Percentiles rank a stretch among this genome's conserved stretches.
Evolutionary conservation across 2,113 vertebrate genomes (phyloP).

Genomic region (Plectropomus leopardus): DNA sequence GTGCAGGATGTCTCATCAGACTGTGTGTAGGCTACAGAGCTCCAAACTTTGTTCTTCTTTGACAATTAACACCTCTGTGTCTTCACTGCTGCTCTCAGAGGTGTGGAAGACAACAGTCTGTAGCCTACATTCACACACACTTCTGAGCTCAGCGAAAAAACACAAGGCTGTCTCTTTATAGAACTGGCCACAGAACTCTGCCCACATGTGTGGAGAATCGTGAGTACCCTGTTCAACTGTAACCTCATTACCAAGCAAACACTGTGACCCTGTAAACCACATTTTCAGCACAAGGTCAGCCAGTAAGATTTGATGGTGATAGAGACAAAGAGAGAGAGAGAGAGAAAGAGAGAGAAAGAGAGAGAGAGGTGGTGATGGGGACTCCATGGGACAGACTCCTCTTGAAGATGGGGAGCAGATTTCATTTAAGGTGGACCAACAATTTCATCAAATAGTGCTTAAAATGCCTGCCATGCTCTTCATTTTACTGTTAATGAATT

Average conservation of each 20-base stretch:
- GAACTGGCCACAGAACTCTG: background rate
- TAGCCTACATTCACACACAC: background rate
- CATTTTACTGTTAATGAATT: too few relatives aligned
- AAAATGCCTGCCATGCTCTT: background rate
- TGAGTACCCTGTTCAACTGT: background rate
- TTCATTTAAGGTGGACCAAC: conserved; percentile 70
- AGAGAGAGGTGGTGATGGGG: conserved; percentile 6
- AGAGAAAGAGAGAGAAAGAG: background rate
- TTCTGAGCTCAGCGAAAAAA: background rate
- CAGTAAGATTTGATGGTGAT: background rate
- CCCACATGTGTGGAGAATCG: background rate
- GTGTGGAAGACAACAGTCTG: background rate
- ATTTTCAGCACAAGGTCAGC: background rate
- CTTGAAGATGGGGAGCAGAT: conserved; percentile 27
- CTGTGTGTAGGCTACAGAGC: background rate
- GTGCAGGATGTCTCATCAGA: background rate
- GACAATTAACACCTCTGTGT: background rate
- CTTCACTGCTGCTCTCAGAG: background rate
- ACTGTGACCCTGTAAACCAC: background rate
- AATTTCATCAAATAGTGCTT: background rate
- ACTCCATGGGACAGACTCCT: conserved; percentile 37
- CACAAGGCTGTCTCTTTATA: too few relatives aligned
- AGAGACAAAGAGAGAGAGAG: background rate
- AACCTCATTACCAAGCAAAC: background rate
- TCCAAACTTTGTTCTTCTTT: background rate